These are phyloP conservation scores for Drosophila busckii DNA, from an alignment of 1,140 invertebrate species.

Conservation along the genomic window DNA sequence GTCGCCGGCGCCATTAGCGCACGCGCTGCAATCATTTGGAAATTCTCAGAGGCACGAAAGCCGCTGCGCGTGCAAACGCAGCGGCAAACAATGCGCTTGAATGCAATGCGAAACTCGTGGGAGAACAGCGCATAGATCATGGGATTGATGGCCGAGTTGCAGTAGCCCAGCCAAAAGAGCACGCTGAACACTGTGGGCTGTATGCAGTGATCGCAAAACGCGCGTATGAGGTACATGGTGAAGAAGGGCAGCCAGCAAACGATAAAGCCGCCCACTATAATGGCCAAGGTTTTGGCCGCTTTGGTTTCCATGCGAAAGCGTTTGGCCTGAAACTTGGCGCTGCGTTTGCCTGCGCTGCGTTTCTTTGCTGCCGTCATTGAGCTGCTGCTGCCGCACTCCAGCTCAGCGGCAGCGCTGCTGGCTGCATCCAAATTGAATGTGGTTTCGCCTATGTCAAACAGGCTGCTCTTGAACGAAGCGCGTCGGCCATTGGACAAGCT, in stretches of 20 bases:
- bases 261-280: conserved; percentile 95
- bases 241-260: conserved; percentile 95
- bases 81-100: conserved; percentile 87
- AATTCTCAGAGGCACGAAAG: conserved; percentile 75
- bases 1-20: conserved; percentile 74
- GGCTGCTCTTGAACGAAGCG: conserved; percentile 62
- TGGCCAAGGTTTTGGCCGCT: conserved; percentile 93
- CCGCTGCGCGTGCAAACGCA: conserved; percentile 79
- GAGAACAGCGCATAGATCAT: conserved; percentile 94
- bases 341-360: conserved; percentile 79
- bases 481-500: conserved; percentile 39
- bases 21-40: conserved; percentile 76
- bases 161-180: conserved; percentile 94
- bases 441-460: conserved; percentile 72
- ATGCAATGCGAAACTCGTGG: conserved; percentile 89
- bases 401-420: conserved; percentile 19
- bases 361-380: conserved; percentile 67
- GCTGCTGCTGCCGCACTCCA: conserved; percentile 30
- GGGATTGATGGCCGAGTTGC: conserved; percentile 93
- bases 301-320: conserved; percentile 88
- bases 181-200: conserved; percentile 86
- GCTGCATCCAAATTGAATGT: conserved; percentile 57
- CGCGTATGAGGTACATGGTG: conserved; percentile 89
- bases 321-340: conserved; percentile 81
- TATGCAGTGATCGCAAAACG: conserved; percentile 85